A percentile compares a stretch with the other conserved stretches of the same genome.
Evolutionary conservation across 2,113 vertebrate genomes (phyloP).

Genomic region (Callospermophilus lateralis): DNA sequence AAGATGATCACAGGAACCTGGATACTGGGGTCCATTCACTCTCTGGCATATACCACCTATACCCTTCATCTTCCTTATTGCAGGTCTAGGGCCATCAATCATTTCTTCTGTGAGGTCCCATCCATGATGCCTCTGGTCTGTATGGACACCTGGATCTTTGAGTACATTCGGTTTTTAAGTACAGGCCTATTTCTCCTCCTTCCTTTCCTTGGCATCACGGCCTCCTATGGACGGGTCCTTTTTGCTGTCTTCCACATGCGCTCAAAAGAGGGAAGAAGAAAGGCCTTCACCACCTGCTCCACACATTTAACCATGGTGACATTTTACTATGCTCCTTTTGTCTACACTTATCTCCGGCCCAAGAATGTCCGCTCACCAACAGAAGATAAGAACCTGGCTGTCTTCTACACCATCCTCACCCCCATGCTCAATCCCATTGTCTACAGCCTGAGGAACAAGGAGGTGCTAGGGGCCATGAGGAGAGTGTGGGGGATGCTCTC

Average conservation of each 20-base stretch:
- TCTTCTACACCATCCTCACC: neutral
- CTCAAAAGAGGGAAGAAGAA: conserved; percentile 8
- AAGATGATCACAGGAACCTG: conserved; percentile 54
- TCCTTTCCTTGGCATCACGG: conserved; percentile 36
- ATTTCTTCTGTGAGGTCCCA: conserved; percentile 62
- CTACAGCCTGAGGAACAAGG: too few species aligned
- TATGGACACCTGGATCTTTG: conserved; percentile 12
- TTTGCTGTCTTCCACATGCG: neutral
- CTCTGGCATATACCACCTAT: conserved; percentile 32
- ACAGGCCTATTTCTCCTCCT: neutral
- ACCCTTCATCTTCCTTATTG: conserved; percentile 50
- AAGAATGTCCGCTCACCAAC: neutral
- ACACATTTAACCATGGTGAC: conserved; percentile 53
- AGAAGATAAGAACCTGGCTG: conserved; percentile 51
- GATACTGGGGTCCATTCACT: conserved; percentile 18
- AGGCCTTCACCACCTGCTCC: neutral
- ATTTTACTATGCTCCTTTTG: conserved; percentile 52
- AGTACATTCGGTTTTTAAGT: conserved; percentile 45
- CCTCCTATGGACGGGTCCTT: neutral
- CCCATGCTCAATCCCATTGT: too few species aligned
- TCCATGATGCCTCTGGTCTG: conserved; percentile 54
- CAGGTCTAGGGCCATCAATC: neutral
- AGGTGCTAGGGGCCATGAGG: too few species aligned
- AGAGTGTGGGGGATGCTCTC: neutral
- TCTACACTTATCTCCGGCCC: conserved; percentile 16